Conservation (phyloP, 1,140 invertebrate species). For the Hypothenemus hampei region DNA sequence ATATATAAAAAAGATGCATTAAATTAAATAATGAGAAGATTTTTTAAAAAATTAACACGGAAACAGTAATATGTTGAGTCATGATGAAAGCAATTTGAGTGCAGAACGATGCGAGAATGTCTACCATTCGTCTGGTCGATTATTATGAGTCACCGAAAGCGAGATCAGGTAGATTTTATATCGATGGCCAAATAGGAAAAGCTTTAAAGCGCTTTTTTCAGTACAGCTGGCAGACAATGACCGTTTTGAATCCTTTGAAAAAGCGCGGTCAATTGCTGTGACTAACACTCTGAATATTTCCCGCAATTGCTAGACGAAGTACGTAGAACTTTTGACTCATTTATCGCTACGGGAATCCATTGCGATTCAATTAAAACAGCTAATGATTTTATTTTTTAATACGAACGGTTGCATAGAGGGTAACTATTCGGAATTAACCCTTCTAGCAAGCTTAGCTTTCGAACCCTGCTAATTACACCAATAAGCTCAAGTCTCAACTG, state of each 20-base stretch:
- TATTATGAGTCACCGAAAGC: constrained; percentile 13
- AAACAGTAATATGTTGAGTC: constrained; percentile 9
- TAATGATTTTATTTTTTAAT: too few relatives aligned
- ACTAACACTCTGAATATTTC: background rate
- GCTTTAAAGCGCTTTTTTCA: constrained; percentile 10
- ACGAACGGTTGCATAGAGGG: too few relatives aligned
- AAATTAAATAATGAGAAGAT: too few relatives aligned
- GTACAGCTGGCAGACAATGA: constrained; percentile 6
- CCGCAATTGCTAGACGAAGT: background rate
- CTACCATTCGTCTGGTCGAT: constrained; percentile 20
- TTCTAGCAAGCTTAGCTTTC: too few relatives aligned
- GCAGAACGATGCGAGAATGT: constrained; percentile 1
- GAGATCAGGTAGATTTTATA: constrained; percentile 11
- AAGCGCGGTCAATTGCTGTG: background rate
- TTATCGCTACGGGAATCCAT: too few relatives aligned
- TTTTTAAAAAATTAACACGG: too few relatives aligned
- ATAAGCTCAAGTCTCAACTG: too few relatives aligned
- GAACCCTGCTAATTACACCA: too few relatives aligned
- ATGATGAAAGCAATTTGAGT: constrained; percentile 2
- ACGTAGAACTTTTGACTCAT: too few relatives aligned
- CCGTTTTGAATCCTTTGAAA: constrained; percentile 5
- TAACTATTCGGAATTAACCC: too few relatives aligned
- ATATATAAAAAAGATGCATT: too few relatives aligned
- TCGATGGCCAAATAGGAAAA: constrained; percentile 17
- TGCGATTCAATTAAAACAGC: too few relatives aligned